Evolutionary conservation across 2,113 vertebrate species (phyloP).

Genomic region (Tragelaphus scriptus): DNA sequence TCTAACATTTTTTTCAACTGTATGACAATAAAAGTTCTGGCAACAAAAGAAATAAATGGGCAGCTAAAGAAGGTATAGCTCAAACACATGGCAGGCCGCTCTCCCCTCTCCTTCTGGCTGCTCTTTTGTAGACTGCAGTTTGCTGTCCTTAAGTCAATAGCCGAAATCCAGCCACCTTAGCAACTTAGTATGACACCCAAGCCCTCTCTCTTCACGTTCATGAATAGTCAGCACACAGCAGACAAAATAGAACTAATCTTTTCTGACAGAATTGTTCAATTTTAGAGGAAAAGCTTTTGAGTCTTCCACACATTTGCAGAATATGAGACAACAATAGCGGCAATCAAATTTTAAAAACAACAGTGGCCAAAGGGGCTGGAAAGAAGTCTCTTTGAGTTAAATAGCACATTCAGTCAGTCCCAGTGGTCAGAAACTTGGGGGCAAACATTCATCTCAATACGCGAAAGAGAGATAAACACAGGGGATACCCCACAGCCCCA

Average conservation of each 20-base stretch:
- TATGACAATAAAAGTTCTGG: conserved; percentile 91
- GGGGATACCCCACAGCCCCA: background rate
- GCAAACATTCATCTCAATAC: conserved; percentile 67
- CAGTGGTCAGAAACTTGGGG: conserved; percentile 60
- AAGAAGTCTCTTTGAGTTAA: conserved; percentile 52
- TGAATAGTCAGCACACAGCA: conserved; percentile 90
- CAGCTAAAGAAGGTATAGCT: conserved; percentile 84
- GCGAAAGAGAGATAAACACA: conserved; percentile 21
- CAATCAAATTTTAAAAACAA: conserved; percentile 76
- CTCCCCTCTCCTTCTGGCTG: conserved; percentile 84
- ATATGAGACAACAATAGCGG: conserved; percentile 82
- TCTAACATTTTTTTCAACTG: conserved; percentile 87
- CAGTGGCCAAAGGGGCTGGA: conserved; percentile 61
- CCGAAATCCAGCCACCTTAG: conserved; percentile 84
- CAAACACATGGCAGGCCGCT: conserved; percentile 85
- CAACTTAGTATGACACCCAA: conserved; percentile 89
- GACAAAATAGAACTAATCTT: conserved; percentile 93
- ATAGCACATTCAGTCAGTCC: conserved; percentile 60
- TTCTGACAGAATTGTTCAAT: conserved; percentile 92
- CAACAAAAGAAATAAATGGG: conserved; percentile 89
- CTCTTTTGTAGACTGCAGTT: conserved; percentile 85
- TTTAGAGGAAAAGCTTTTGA: conserved; percentile 86
- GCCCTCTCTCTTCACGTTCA: conserved; percentile 87
- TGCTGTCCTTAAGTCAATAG: conserved; percentile 87
- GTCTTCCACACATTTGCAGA: conserved; percentile 81